Percentiles rank a stretch among this genome's conserved stretches.
Conservation (phyloP, 2,797 vertebrate species). For the Sebastes baramenuke region DNA sequence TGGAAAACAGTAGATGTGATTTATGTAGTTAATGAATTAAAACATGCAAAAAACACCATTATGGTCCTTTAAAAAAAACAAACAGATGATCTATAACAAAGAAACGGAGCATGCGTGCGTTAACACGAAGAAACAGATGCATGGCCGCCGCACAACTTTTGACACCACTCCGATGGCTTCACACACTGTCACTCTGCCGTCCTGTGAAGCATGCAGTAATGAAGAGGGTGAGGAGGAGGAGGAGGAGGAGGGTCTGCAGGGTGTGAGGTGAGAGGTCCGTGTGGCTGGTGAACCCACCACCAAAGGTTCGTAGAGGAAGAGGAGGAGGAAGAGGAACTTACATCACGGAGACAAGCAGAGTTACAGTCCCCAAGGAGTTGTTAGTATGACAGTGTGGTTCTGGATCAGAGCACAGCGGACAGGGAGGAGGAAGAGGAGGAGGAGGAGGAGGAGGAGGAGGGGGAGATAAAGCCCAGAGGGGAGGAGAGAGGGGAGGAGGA, state of each 20-base stretch:
- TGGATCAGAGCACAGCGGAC: constrained; percentile 87
- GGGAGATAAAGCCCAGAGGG: constrained; percentile 77
- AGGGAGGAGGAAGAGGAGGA: constrained; percentile 39
- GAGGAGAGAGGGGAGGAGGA: constrained; percentile 54
- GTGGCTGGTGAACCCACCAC: constrained; percentile 64
- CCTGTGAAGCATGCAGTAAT: constrained; percentile 80
- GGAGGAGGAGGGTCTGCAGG: constrained; percentile 52
- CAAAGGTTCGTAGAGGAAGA: constrained; percentile 75
- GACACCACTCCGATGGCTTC: constrained; percentile 64
- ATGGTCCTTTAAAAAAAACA: constrained; percentile 63
- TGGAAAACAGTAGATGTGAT: constrained; percentile 16
- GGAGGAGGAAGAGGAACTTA: constrained; percentile 90
- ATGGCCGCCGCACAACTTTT: constrained; percentile 45
- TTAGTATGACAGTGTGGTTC: constrained; percentile 99
- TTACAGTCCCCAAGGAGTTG: constrained; percentile 99
- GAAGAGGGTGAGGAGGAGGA: constrained; percentile 46
- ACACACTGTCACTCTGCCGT: constrained; percentile 66
- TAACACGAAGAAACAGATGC: constrained; percentile 61
- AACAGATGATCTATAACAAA: constrained; percentile 54
- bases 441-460: constrained; percentile 33
- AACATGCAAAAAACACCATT: constrained; percentile 59
- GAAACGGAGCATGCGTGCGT: constrained; percentile 63
- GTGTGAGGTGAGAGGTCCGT: constrained; percentile 64
- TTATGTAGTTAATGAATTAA: constrained; percentile 53
- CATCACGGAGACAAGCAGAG: constrained; percentile 93